A percentile compares a stretch with the other conserved stretches of the same genome.
Evolutionary conservation across 1,140 invertebrate species (phyloP).

Genomic region (Octopus sinensis): DNA sequence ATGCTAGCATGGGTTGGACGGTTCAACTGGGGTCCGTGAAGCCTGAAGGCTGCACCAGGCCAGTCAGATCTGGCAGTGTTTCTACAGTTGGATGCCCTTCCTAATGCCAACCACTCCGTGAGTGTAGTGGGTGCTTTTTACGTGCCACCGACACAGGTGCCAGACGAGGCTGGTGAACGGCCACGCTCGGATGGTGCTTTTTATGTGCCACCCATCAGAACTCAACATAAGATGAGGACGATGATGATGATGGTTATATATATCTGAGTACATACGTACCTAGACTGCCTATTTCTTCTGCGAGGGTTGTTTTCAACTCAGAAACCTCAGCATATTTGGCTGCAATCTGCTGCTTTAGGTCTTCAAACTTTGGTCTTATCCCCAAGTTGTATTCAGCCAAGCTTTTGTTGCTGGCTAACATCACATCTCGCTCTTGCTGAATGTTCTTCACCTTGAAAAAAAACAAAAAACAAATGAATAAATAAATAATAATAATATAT

Average conservation of each 20-base stretch:
- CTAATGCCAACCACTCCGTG: too few relatives aligned
- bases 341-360: slow-evolving; percentile 68
- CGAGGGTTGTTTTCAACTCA: slow-evolving; percentile 29
- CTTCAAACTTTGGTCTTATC: slow-evolving; percentile 72
- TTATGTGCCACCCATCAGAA: neutral
- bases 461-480: slow-evolving; percentile 32
- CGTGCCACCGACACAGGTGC: too few relatives aligned
- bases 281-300: slow-evolving; percentile 31
- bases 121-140: too few relatives aligned
- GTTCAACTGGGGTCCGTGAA: too few relatives aligned
- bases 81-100: too few relatives aligned
- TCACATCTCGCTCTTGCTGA: slow-evolving; percentile 77
- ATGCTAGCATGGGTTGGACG: too few relatives aligned
- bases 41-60: too few relatives aligned
- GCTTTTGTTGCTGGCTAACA: slow-evolving; percentile 80
- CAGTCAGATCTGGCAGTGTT: too few relatives aligned
- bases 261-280: slow-evolving; percentile 23
- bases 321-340: slow-evolving; percentile 65
- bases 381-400: slow-evolving; percentile 84
- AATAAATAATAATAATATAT: too few relatives aligned
- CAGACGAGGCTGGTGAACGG: too few relatives aligned
- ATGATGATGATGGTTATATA: neutral
- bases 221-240: neutral
- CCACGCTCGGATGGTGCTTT: too few relatives aligned
- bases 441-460: slow-evolving; percentile 70